phyloP scores from a whole-genome alignment of 2,888 invertebrate genomes.

The Spatulosminthurus flaviceps region DNA sequence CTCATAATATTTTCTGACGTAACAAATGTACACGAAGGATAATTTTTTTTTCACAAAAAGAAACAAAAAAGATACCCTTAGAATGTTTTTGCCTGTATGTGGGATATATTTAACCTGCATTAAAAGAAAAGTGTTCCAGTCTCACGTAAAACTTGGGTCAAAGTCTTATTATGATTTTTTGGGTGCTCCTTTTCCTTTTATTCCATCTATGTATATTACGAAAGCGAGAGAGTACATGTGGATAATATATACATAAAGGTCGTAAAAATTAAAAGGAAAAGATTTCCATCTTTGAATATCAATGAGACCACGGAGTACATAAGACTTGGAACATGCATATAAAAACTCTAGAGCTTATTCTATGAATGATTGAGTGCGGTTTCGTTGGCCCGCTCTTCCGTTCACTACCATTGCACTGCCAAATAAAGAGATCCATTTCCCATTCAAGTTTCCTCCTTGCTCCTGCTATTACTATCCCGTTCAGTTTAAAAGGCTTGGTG shows the following conservation, averaged over 20 bases:
- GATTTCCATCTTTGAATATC: constrained; percentile 50
- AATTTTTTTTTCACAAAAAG: neutral
- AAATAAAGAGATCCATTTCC: constrained; percentile 41
- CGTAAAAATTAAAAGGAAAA: constrained; percentile 53
- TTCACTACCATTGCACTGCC: constrained; percentile 46
- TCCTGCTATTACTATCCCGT: too few relatives aligned
- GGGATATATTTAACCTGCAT: too few relatives aligned
- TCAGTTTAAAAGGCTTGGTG: neutral
- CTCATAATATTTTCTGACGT: constrained; percentile 36
- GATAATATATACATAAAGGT: too few relatives aligned
- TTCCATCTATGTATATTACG: constrained; percentile 23
- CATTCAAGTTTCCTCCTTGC: neutral
- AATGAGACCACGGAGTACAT: constrained; percentile 40
- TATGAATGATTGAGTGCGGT: constrained; percentile 44
- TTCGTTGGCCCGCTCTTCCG: constrained; percentile 33
- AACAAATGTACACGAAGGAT: constrained; percentile 14
- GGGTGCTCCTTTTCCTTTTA: constrained; percentile 45
- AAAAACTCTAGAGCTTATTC: constrained; percentile 35
- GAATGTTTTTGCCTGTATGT: constrained; percentile 11
- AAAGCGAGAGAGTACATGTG: constrained; percentile 3
- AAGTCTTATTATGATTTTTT: constrained; percentile 31
- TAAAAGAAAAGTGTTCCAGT: neutral
- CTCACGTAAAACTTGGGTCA: neutral
- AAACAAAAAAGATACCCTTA: constrained; percentile 26
- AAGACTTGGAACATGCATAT: constrained; percentile 15